Evolutionary conservation across 2,113 vertebrate species (phyloP), one percentile per base, ranked within the genome.

Genomic region (Ciconia maguari): DNA sequence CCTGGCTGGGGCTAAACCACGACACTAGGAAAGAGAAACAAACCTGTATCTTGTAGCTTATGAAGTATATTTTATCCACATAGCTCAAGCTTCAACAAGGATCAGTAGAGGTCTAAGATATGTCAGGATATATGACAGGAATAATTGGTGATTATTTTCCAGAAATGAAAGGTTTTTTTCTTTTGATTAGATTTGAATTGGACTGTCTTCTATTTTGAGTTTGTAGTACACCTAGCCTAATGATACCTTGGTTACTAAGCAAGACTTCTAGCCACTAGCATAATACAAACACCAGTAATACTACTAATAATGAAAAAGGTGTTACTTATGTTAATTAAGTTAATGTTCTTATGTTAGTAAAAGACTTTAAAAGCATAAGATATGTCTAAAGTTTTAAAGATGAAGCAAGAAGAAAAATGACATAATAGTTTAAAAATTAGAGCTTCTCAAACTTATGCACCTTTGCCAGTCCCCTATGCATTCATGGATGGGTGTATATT

Each of bases 111-210:
- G 6, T 38, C 16, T 71, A 62, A 78, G 30, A 62, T 38, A 46
- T 10, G 4, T 38, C 36, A 44, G 13, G 5, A 55, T 58, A 32
- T 11, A 51, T 0, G 0, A 62, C 11, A 86, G 19, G 19, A 79
- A 49, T 54, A 87, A 62, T 5, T 36, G 27, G n/a, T 46, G 19
- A 76, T 27, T 60, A 19, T 54, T 76, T 82, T 85, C 27, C 38
- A 85, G 34, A 46, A 71, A 62, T 26, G 0, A 51, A 14, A 10
- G 5, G 4, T 2, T 22, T 22, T 21, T 24, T 32, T 22, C 9
- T 36, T 51, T 65, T 13, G 18, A 30, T 66, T 62, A 54, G 5
- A 70, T 70, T 58, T 70, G 29, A 83, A 69, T 20, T 29, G 18
- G n/a, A 21, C 22, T 71, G 8, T 27, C 11, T 75, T 76, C 26